A percentile compares a stretch with the other conserved stretches of the same genome.
phyloP scores from a whole-genome alignment of 2,797 vertebrate species.

The Melopsittacus undulatus region DNA sequence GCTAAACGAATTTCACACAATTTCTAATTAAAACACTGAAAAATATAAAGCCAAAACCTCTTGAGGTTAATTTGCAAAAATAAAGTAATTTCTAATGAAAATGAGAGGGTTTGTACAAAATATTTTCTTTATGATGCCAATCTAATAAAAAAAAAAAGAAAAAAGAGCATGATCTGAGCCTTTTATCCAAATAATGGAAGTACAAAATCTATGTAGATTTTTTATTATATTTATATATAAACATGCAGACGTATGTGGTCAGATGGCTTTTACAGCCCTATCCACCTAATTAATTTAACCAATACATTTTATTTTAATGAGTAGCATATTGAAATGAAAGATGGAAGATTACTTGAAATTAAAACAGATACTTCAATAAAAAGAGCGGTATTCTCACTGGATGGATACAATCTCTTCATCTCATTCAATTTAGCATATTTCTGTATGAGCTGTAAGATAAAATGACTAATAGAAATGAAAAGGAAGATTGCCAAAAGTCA shows the following conservation, averaged over 20 bases:
- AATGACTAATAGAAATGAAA: constrained; percentile 13
- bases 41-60: background rate
- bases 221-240: constrained; percentile 2
- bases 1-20: background rate
- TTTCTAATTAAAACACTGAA: background rate
- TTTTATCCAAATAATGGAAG: background rate
- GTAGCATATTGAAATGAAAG: background rate
- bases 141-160: background rate
- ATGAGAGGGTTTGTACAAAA: background rate
- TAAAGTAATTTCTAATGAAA: background rate
- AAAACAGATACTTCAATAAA: constrained; percentile 9
- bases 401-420: background rate
- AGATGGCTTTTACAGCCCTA: background rate
- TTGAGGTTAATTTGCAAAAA: background rate
- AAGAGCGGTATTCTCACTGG: constrained; percentile 15
- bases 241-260: background rate
- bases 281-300: background rate
- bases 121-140: background rate
- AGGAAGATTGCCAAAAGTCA: constrained; percentile 12
- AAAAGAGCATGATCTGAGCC: background rate
- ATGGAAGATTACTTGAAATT: constrained; percentile 29
- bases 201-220: background rate
- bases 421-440: constrained; percentile 3
- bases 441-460: constrained; percentile 12
- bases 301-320: constrained; percentile 16